These are phyloP conservation scores for Pterocles burchelli DNA, from an alignment of 2,113 vertebrate species.

Conservation along the genomic window DNA sequence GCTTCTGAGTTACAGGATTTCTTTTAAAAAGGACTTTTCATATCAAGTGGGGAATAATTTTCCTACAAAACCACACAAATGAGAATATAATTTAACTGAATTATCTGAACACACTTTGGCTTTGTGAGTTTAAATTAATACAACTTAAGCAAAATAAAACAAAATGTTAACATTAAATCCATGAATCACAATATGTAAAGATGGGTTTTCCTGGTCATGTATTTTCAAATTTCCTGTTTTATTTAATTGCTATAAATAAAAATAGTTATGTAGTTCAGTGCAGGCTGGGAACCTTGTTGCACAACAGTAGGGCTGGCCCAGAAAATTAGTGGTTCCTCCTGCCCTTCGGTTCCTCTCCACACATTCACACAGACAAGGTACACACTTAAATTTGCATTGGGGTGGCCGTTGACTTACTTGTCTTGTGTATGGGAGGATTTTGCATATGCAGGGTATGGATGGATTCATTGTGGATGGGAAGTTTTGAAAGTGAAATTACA, in stretches of 20 bases:
- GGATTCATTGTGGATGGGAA: not conserved
- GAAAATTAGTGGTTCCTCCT: not conserved
- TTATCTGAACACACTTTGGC: not conserved
- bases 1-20: not conserved
- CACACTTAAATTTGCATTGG: not conserved
- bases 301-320: not conserved
- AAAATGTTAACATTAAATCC: not conserved
- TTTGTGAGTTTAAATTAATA: not conserved
- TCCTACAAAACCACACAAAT: not conserved
- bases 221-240: not conserved
- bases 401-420: not conserved
- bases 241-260: not conserved
- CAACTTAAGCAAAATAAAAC: not conserved
- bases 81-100: not conserved
- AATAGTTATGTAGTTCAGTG: not conserved
- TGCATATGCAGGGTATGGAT: not conserved
- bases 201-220: not conserved
- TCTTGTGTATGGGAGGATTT: not conserved
- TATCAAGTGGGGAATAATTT: not conserved
- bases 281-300: not conserved
- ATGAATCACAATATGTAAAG: not conserved
- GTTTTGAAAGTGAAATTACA: not conserved
- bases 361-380: not conserved
- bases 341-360: not conserved
- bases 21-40: not conserved